Conservation (phyloP, 2,888 invertebrate genomes). For the Apamea anceps region DNA sequence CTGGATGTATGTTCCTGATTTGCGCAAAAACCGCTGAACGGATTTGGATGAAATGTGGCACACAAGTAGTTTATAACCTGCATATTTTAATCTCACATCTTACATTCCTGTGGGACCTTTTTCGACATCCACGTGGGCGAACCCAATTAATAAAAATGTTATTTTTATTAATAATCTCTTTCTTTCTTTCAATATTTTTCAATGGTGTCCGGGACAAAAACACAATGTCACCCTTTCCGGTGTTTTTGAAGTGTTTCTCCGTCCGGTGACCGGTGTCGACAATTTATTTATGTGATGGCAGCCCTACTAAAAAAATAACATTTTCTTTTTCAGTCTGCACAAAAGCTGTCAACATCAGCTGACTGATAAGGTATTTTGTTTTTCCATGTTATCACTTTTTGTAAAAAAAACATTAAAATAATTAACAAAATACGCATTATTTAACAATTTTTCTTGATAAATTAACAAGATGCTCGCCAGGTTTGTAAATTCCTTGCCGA, state of each 20-base stretch:
- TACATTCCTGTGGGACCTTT: neutral
- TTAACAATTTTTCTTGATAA: slow-evolving; percentile 3
- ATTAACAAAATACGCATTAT: neutral
- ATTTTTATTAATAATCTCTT: too few species aligned
- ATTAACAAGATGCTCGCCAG: slow-evolving; percentile 88
- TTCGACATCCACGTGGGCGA: neutral
- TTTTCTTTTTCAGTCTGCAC: neutral
- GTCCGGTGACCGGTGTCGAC: neutral
- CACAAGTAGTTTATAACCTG: too few species aligned
- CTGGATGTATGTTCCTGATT: too few species aligned
- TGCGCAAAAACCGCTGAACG: too few species aligned
- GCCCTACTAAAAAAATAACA: neutral
- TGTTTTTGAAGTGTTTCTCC: neutral
- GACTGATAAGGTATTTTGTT: slow-evolving; percentile 62
- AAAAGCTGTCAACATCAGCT: slow-evolving; percentile 51
- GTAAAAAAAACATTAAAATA: neutral
- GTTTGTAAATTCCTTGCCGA: slow-evolving; percentile 90
- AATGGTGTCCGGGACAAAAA: neutral
- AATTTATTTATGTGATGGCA: slow-evolving; percentile 1
- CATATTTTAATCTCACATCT: too few species aligned
- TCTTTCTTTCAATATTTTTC: neutral
- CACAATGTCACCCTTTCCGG: neutral
- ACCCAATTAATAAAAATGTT: too few species aligned
- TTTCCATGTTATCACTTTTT: slow-evolving; percentile 37
- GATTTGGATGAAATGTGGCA: too few species aligned